Base-by-base conservation (phyloP, 1,140 invertebrate genomes). In the Pseudoatta argentina region DNA sequence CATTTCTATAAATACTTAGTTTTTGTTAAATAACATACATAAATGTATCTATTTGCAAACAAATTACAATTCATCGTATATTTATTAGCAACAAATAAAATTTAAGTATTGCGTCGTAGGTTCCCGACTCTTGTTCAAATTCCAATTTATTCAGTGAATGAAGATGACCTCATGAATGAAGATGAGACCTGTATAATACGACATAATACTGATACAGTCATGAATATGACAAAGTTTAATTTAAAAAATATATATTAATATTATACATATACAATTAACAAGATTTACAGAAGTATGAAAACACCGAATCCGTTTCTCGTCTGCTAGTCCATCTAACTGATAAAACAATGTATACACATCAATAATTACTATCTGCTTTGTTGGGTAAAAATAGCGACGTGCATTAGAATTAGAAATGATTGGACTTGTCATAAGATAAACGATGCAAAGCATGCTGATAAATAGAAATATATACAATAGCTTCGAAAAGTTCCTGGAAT, bases 101-200 rank as follows among this genome's bases (percentile, higher is more conserved):
- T 81, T 81, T 39, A 57, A 69, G 69, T 71, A 71, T 27, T 55
- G 14, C 21, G 66, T 14, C 24, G 0, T 57, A 71, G 27, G 1
- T 44, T 21, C 10, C 1, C 16, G 0, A 51, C 21, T 44, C 39
- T 69, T 79, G n/a, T 78, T 34, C n/a, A 4, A 14, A 79, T 81
- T 44, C 7, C 48, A 69, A 71, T 69, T 69, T 81, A 81, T 69
- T 30, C 44, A 34, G 10, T 39, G n/a, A 79, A 66, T 78, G 30
- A 21, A 57, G 55, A 64, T 67, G 44, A 18, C 39, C 39, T 44
- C 10, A 44, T 44, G 8, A 44, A 44, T 44, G 39, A 44, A 44
- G 39, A 44, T 44, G 39, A 44, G 18, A 14, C 18, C 76, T 81
- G 48, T 57, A 71, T 71, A 72, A 53, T 79, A n/a, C 1, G 12